Evolutionary conservation across 2,113 vertebrate species (phyloP), one percentile per base, ranked within the genome.

Genomic region (Genyomyrus donnyi): DNA sequence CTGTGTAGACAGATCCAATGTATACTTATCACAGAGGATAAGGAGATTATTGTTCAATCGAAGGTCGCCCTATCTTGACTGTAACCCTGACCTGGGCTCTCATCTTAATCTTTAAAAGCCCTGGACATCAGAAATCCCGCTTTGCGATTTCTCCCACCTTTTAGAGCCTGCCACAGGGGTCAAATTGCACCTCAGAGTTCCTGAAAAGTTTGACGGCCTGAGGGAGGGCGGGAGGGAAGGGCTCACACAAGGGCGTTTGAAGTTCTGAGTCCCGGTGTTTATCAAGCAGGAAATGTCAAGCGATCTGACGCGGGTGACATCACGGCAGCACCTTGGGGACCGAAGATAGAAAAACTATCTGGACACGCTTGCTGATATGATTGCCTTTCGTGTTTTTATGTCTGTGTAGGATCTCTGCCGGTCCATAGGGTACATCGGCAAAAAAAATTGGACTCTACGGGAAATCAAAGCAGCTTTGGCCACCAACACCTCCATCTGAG

Each of bases 11-110:
- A 88, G 92, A 94, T 95, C 91, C 89, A 91, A 53, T 94, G 92
- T 93, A 94, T 94, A 95, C 95, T 94, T 96, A 96, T 95, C 93
- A 93, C 93, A 89, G 86, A 87, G 92, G 94, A 95, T 95, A 94
- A 95, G 92, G 91, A 94, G 92, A 94, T 96, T 94, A 95, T 96
- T 95, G 90, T 90, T 93, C 92, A 93, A 93, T 93, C 92, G 91
- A 93, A 93, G 91, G 50, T 74, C 88, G 48, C 89, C 90, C 91
- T 90, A 90, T 91, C 91, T 92, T 88, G 93, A 92, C 88, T 27
- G 56, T 88, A 88, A 91, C 90, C 49, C 87, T 86, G 92, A 94
- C 90, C 91, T 88, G 90, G 42, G 46, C 52, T 89, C 91, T 89
- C 91, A n/a, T 92, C 89, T 92, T 91, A 91, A 93, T 93, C 93